These are phyloP conservation scores for Pachliopta kotzebuea DNA, from an alignment of 2,888 invertebrate species.

Conservation along the genomic window DNA sequence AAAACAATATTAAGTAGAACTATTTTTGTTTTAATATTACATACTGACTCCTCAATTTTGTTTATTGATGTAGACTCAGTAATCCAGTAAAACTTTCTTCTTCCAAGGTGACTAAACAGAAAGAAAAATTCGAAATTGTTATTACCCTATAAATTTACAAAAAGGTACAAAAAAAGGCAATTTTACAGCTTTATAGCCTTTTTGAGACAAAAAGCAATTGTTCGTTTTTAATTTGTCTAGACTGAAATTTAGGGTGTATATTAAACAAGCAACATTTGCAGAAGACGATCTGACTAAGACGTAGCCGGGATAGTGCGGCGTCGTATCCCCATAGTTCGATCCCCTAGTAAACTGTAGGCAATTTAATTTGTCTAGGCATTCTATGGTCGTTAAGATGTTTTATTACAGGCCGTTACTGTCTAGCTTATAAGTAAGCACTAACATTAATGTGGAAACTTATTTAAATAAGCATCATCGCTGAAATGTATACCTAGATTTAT, in stretches of 20 bases:
- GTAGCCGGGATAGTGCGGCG: conserved; percentile 3
- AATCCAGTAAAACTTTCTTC: too few species aligned
- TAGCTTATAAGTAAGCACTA: conserved; percentile 19
- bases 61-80: too few species aligned
- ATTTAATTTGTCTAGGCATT: conserved; percentile 29
- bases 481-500: conserved; percentile 13
- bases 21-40: too few species aligned
- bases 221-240: conserved; percentile 25
- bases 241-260: conserved; percentile 10
- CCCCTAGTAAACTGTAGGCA: conserved; percentile 14
- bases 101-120: too few species aligned
- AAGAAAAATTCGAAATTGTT: too few species aligned
- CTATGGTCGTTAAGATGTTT: conserved; percentile 27
- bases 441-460: conserved; percentile 11
- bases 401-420: conserved; percentile 24
- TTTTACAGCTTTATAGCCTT: neutral
- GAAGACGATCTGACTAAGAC: conserved; percentile 3
- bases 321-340: neutral
- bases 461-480: conserved; percentile 14
- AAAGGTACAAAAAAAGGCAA: too few species aligned
- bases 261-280: conserved; percentile 5
- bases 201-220: conserved; percentile 2
- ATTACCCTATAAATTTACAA: too few species aligned
- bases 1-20: too few species aligned
- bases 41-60: too few species aligned